A percentile compares a stretch with the other conserved stretches of the same genome.
Conservation (phyloP, 2,797 vertebrate genomes). For the Pelodytes ibericus region DNA sequence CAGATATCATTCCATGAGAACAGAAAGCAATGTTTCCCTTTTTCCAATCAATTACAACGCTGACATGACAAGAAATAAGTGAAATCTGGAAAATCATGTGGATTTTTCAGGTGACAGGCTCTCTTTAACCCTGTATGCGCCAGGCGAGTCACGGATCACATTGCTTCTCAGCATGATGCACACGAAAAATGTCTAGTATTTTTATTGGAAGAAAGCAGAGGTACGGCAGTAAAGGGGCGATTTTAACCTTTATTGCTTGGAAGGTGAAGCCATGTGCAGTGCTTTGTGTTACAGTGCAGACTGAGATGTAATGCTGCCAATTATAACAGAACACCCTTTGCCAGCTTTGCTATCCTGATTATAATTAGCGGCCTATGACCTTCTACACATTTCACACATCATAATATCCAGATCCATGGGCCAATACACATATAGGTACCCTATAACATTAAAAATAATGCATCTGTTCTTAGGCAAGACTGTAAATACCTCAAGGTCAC, state of each 20-base stretch:
- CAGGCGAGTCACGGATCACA: not conserved
- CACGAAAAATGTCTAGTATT: not conserved
- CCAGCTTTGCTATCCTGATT: constrained; percentile 24
- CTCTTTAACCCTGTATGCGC: no score
- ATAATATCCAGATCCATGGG: constrained; percentile 5
- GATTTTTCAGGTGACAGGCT: no score
- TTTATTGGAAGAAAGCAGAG: constrained; percentile 14
- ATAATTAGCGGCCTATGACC: constrained; percentile 35
- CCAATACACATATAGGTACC: not conserved
- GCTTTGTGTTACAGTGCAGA: constrained; percentile 17
- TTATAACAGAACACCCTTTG: constrained; percentile 19
- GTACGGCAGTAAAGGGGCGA: not conserved
- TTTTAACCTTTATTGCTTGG: not conserved
- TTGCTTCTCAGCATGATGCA: not conserved
- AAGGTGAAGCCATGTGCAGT: constrained; percentile 7
- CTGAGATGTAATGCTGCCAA: constrained; percentile 21
- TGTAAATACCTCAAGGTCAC: not conserved
- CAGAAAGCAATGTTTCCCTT: no score
- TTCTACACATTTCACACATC: constrained; percentile 18
- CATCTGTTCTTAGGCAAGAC: not conserved
- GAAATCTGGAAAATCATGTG: no score
- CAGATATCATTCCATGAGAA: no score
- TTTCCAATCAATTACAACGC: no score
- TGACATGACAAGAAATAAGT: no score
- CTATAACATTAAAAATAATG: not conserved